Base-by-base conservation (phyloP, 1,140 invertebrate species). In the silkworm (Bombyx mori) region DNA sequence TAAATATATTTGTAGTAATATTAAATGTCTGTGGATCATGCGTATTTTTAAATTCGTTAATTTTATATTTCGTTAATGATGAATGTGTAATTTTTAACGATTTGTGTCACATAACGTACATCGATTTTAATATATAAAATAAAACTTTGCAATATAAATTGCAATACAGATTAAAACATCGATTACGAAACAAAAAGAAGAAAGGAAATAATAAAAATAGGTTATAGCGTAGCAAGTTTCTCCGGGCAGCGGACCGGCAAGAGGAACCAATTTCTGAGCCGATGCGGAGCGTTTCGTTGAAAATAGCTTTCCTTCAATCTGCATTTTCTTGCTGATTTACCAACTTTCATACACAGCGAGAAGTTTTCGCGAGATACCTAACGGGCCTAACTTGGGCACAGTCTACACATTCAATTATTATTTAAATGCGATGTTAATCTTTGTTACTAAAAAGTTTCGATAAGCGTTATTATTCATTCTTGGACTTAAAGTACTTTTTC, bases 241-340 rank as follows among this genome's bases (percentile, higher is more conserved):
- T 79, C 70, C 79, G 78, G 70, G 72, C 80, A 80, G 66, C 73
- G 73, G 68, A 85, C 79, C 80, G 80, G 65, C 69, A 73, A 77
- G 75, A 80, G 65, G 78, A 84, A 87, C 82, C 84, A 87, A 85
- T 85, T 84, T 85, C 79, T 79, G 84, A 75, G 77, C 81, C 84
- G 78, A 82, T 79, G 75, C 75, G 70, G 79, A 82, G 70, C 82
- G 75, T 87, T 87, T 87, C 84, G 80, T 87, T 85, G 79, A 75
- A 85, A 87, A 85, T 87, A 82, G 84, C 84, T 87, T 84, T 87
- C 78, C 79, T 85, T 84, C 80, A 83, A 87, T 87, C 84, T 84
- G 80, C 82, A 87, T 85, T 85, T 86, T 86, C 82, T 83, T 86
- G 83, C 83, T 86, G 83, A 86, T 85, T 85, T 85, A 83, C 82